Evolutionary conservation across 2,888 invertebrate species (phyloP).

Genomic region (Heliconius aoede): DNA sequence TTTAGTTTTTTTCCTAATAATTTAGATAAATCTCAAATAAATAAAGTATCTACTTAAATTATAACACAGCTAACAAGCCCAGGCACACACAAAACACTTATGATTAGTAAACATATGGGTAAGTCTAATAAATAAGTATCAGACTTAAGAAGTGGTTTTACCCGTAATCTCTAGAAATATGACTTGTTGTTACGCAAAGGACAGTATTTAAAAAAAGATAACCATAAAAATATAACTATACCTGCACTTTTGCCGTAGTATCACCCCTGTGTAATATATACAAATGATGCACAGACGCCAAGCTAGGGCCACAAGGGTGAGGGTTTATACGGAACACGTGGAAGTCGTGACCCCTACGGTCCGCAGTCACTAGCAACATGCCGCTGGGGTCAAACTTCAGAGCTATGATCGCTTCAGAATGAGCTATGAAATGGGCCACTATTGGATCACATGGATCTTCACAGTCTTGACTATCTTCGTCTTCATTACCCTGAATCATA

Average conservation of each 20-base stretch:
- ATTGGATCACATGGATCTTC: slow-evolving; percentile 88
- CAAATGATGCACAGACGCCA: slow-evolving; percentile 96
- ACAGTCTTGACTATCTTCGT: slow-evolving; percentile 84
- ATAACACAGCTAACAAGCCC: too few relatives aligned
- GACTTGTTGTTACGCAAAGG: too few relatives aligned
- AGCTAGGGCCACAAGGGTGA: slow-evolving; percentile 93
- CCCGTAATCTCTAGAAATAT: too few relatives aligned
- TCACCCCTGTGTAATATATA: slow-evolving; percentile 98
- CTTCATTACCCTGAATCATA: slow-evolving; percentile 68
- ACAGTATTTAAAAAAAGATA: too few relatives aligned
- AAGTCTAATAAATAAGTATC: too few relatives aligned
- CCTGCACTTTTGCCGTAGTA: slow-evolving; percentile 96
- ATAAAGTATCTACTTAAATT: too few relatives aligned
- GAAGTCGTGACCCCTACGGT: slow-evolving; percentile 96
- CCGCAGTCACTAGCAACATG: slow-evolving; percentile 94
- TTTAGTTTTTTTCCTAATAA: too few relatives aligned
- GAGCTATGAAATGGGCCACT: slow-evolving; percentile 94
- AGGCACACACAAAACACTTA: too few relatives aligned
- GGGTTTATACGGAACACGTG: slow-evolving; percentile 97
- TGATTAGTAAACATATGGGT: too few relatives aligned
- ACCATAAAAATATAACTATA: slow-evolving; percentile 49
- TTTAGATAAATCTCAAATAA: too few relatives aligned
- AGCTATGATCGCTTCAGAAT: slow-evolving; percentile 94
- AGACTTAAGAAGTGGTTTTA: too few relatives aligned
- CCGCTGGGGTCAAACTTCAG: slow-evolving; percentile 96